Conservation (phyloP, 2,797 vertebrate genomes). For the Heliangelus exortis region DNA sequence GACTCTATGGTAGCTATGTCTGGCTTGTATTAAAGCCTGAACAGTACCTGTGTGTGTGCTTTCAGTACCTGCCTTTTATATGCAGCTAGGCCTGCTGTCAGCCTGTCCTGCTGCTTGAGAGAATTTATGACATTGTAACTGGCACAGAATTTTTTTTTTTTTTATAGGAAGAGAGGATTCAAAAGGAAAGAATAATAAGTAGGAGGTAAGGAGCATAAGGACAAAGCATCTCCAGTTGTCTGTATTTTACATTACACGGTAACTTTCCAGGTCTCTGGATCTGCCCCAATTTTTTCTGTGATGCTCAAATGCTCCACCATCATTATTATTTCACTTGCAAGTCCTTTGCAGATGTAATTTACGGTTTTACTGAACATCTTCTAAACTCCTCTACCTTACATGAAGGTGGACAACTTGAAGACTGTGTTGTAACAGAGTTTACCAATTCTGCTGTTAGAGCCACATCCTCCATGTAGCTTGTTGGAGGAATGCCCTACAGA, state of each 20-base stretch:
- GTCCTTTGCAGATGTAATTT: background rate
- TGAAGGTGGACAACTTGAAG: background rate
- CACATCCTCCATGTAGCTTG: background rate
- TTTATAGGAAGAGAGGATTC: background rate
- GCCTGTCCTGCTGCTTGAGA: background rate
- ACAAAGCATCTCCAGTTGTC: background rate
- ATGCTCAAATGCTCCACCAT: background rate
- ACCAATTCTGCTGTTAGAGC: background rate
- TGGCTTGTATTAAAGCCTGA: background rate
- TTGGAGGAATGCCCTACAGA: background rate
- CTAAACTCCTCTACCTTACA: background rate
- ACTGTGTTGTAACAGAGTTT: background rate
- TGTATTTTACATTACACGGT: background rate
- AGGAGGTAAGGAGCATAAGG: background rate
- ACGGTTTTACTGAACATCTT: background rate
- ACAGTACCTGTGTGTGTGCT: background rate
- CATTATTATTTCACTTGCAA: background rate
- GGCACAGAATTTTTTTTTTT: background rate
- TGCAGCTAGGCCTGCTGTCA: background rate
- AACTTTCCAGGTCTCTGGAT: background rate
- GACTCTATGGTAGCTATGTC: background rate
- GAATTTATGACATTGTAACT: background rate
- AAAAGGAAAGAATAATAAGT: slow-evolving; percentile 1
- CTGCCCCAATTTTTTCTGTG: background rate
- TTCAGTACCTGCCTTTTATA: background rate